Conservation (phyloP, 2,888 invertebrate genomes). For the Phaedon cochleariae region DNA sequence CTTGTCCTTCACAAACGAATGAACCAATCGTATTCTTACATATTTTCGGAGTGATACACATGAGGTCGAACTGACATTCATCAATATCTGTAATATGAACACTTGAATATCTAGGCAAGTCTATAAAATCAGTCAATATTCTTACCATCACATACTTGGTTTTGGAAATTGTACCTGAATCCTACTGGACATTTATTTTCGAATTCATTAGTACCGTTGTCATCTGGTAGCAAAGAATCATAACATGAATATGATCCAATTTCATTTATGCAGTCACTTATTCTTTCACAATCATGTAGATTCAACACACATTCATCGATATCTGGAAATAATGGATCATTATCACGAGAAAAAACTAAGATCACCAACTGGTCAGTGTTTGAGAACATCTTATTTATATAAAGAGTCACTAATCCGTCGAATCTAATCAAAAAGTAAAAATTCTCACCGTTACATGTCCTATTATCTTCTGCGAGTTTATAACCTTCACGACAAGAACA, state of each 20-base stretch:
- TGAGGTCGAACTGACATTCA: slow-evolving; percentile 57
- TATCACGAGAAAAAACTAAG: too few relatives aligned
- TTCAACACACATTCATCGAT: slow-evolving; percentile 68
- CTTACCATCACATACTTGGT: slow-evolving; percentile 66
- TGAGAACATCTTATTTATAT: too few relatives aligned
- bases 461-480: slow-evolving; percentile 71
- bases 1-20: slow-evolving; percentile 54
- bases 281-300: slow-evolving; percentile 62
- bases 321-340: too few relatives aligned
- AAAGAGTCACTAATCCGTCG: too few relatives aligned
- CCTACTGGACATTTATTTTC: slow-evolving; percentile 65
- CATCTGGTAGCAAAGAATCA: slow-evolving; percentile 51
- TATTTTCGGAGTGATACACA: slow-evolving; percentile 54
- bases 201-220: slow-evolving; percentile 46
- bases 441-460: slow-evolving; percentile 74
- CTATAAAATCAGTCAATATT: not conserved
- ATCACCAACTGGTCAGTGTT: too few relatives aligned
- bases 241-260: slow-evolving; percentile 67
- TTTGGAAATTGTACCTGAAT: slow-evolving; percentile 66
- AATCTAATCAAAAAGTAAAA: too few relatives aligned
- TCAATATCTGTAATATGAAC: slow-evolving; percentile 54
- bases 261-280: slow-evolving; percentile 66
- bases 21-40: slow-evolving; percentile 60
- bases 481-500: slow-evolving; percentile 80
- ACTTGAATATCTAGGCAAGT: not conserved